Evolutionary conservation across 92 coral and sea anemone species (phyloP), one percentile per base, ranked within the genome.

Genomic region (Porites evermanni): DNA sequence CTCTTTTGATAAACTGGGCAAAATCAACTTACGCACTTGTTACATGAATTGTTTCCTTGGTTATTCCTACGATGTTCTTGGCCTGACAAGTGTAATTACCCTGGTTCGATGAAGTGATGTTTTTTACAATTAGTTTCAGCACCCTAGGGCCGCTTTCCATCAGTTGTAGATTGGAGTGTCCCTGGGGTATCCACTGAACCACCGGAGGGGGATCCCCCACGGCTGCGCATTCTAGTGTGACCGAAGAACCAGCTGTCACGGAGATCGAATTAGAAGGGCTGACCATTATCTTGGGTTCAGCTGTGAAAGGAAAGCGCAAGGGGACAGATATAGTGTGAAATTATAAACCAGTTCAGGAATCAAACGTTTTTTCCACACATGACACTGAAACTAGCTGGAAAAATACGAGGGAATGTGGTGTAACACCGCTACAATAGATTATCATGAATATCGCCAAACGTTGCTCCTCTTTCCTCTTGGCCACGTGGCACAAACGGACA

Each of bases 171-270:
- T 63, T 88, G 64, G 88, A 78, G 3, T 67, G 61, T 19, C 14
- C 73, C 12, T 92, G 96, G 16, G 86, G 61, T 9, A 88, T 77
- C 96, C 96, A 93, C 73, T 82, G 87, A 7, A 90, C 92, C 13
- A 84, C 72, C 54, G 96, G 96, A 29, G 78, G 65, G 32, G 96
- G 96, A 73, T 93, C 89, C 16, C 96, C 96, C 24, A 93, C 85
- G 6, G 93, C 92, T 2, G 89, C 76, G 66, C 96, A 93, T 12
- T 81, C 90, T n/a, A 93, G 85, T 2, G 84, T 82, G 72, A 93
- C 93, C 67, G 91, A 91, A 80, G 91, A 88, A 50, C 93, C 94
- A 4, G 89, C 89, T 23, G 96, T 88, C 23, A 78, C 89, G 11
- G 87, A 78, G 84, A 91, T 89, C 6, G 91, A 91, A 72, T 93